These are phyloP conservation scores for Pseudococcus viburni DNA, from an alignment of 2,888 invertebrate genomes.

Conservation along the genomic window DNA sequence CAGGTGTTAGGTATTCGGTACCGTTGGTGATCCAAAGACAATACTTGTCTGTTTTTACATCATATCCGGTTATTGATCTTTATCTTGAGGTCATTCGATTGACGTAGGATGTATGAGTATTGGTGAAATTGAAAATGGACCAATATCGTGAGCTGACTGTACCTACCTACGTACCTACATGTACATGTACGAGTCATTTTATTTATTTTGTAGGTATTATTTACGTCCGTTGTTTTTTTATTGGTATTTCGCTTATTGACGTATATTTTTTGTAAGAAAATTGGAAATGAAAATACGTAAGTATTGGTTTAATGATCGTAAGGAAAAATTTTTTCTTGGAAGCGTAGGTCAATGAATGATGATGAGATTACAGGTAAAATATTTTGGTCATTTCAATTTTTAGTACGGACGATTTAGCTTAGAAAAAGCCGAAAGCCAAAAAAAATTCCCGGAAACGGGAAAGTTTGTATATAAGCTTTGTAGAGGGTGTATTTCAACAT, in stretches of 20 bases:
- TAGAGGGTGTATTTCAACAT: too few relatives aligned
- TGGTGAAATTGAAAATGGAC: not conserved
- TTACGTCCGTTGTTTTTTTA: not conserved
- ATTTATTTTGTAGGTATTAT: not conserved
- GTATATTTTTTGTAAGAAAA: not conserved
- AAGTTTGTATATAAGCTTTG: too few relatives aligned
- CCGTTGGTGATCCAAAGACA: not conserved
- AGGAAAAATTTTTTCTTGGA: too few relatives aligned
- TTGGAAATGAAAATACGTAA: too few relatives aligned
- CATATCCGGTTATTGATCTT: slow-evolving; percentile 37
- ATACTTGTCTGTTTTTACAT: slow-evolving; percentile 29
- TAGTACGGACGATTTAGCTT: too few relatives aligned
- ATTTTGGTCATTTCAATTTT: too few relatives aligned
- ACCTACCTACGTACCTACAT: not conserved
- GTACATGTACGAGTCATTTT: not conserved
- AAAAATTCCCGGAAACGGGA: too few relatives aligned
- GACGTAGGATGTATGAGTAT: not conserved
- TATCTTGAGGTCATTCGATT: slow-evolving; percentile 32
- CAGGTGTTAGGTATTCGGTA: not conserved
- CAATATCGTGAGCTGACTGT: not conserved
- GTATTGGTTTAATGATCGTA: too few relatives aligned
- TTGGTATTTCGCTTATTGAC: not conserved
- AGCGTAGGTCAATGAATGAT: too few relatives aligned
- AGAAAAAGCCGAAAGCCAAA: too few relatives aligned
- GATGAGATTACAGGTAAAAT: too few relatives aligned